These are phyloP conservation scores for Marcusenius ussheri DNA, from an alignment of 2,113 vertebrate species.

Conservation along the genomic window DNA sequence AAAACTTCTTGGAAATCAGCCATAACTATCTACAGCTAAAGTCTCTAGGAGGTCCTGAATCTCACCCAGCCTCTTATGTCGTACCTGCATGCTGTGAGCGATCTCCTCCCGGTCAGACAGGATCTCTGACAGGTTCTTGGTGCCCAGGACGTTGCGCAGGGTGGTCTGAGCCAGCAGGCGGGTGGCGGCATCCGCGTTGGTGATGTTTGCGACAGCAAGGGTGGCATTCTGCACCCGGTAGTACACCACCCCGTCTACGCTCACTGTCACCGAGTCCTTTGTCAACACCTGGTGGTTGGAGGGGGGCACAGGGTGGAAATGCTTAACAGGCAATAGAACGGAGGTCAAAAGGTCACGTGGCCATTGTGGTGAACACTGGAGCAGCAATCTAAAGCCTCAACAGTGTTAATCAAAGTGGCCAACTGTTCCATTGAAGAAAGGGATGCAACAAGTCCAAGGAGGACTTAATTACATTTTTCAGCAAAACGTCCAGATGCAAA, in stretches of 20 bases:
- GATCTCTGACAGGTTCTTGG: constrained; percentile 90
- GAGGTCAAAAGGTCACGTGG: background rate
- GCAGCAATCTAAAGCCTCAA: background rate
- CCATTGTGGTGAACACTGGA: background rate
- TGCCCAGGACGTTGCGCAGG: constrained; percentile 87
- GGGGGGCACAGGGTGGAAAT: background rate
- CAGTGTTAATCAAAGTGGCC: background rate
- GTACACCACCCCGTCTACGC: constrained; percentile 91
- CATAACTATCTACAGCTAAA: background rate
- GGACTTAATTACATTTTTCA: background rate
- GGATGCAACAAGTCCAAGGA: background rate
- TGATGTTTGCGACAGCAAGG: constrained; percentile 88
- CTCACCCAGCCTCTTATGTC: background rate
- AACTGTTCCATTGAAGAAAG: background rate
- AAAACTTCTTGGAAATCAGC: background rate
- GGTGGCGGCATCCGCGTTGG: constrained; percentile 83
- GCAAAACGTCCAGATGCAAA: background rate
- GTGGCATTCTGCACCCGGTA: constrained; percentile 90
- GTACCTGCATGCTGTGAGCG: constrained; percentile 91
- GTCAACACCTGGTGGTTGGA: constrained; percentile 72
- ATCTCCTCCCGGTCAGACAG: constrained; percentile 93
- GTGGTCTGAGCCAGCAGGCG: constrained; percentile 89
- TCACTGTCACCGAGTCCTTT: constrained; percentile 88
- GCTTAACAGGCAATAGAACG: background rate
- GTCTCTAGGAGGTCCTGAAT: background rate